Evolutionary conservation across 2,113 vertebrate species (phyloP).

Genomic region (Syrmaticus mikado): DNA sequence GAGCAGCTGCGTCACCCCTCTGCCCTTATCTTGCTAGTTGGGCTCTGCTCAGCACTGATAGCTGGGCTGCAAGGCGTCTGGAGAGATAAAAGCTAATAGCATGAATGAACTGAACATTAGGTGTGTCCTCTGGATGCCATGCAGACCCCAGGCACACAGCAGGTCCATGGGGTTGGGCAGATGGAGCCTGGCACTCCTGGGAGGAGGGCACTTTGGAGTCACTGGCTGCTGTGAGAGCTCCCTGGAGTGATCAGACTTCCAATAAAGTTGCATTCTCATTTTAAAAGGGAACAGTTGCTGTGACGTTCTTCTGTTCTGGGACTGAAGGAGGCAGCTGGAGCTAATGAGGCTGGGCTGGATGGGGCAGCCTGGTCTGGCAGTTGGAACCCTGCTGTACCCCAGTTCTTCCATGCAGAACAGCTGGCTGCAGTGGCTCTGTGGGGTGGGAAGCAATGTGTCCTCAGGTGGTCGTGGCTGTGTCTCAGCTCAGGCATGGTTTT

Average conservation of each 20-base stretch:
- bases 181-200: background rate
- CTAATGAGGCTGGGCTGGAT: background rate
- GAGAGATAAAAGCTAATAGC: background rate
- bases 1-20: background rate
- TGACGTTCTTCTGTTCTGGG: background rate
- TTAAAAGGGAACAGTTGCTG: background rate
- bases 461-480: background rate
- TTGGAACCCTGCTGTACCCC: background rate
- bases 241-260: background rate
- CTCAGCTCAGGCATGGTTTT: background rate
- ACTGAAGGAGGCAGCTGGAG: background rate
- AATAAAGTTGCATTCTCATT: conserved; percentile 41
- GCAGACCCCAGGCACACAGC: background rate
- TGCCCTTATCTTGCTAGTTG: background rate
- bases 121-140: background rate
- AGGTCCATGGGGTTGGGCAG: background rate
- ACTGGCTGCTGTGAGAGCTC: background rate
- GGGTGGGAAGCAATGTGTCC: background rate
- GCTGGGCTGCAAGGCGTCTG: background rate
- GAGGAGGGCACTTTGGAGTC: background rate
- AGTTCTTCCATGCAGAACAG: background rate
- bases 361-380: too few relatives aligned
- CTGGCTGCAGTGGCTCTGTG: background rate
- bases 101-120: background rate
- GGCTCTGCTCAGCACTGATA: background rate